Percentiles rank a stretch among this genome's conserved stretches.
phyloP scores from a whole-genome alignment of 2,797 vertebrate species.

The Allobates femoralis region DNA sequence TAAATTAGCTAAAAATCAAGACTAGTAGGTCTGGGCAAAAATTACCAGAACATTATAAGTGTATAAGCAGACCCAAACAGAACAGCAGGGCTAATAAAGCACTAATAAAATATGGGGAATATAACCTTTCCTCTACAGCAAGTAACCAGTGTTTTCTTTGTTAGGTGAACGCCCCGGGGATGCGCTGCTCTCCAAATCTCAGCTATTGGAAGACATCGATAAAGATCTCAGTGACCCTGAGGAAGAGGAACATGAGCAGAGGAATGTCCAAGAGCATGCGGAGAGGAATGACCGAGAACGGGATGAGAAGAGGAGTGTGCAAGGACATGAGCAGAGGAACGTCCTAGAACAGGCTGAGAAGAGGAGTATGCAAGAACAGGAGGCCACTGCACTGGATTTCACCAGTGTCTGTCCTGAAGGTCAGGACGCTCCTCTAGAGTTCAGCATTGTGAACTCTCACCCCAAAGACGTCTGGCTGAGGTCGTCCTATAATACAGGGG shows the following conservation, averaged over 20 bases:
- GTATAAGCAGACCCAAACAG: no score
- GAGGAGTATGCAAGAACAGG: background rate
- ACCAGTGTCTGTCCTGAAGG: background rate
- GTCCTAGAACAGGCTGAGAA: no score
- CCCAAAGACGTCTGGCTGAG: constrained; percentile 48
- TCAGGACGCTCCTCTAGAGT: constrained; percentile 56
- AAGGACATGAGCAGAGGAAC: background rate
- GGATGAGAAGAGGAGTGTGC: background rate
- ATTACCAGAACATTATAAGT: no score
- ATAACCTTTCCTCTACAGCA: no score
- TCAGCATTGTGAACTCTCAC: constrained; percentile 42
- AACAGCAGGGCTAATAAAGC: no score
- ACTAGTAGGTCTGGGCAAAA: no score
- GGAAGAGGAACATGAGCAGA: constrained; percentile 13
- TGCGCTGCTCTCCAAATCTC: constrained; percentile 32
- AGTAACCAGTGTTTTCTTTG: constrained; percentile 8
- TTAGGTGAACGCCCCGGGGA: constrained; percentile 19
- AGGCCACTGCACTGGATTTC: background rate
- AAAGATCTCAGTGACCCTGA: constrained; percentile 21
- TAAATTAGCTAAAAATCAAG: no score
- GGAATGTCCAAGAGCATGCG: background rate
- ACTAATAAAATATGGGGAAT: no score
- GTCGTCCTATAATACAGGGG: constrained; percentile 25
- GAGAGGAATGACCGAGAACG: no score
- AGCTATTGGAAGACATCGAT: background rate